Conservation (phyloP, 2,888 invertebrate genomes). For the Drosophila stalkeri region DNA sequence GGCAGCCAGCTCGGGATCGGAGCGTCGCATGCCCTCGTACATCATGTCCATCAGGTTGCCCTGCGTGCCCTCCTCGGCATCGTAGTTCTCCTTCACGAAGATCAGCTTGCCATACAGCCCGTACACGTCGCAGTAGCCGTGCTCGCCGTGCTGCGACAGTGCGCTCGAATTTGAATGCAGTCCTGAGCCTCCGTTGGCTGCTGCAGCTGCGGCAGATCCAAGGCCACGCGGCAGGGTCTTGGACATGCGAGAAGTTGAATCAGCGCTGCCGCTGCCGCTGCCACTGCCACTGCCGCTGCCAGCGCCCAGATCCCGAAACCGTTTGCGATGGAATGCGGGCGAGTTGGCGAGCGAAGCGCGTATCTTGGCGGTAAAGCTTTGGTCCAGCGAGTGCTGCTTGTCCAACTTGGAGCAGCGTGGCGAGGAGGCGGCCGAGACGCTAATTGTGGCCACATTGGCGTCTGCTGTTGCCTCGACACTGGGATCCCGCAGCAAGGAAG, state of each 20-base stretch:
- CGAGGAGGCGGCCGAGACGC: conserved; percentile 57
- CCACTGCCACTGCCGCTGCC: conserved; percentile 85
- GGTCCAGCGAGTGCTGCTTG: conserved; percentile 88
- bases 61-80: conserved; percentile 92
- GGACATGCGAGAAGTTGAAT: conserved; percentile 86
- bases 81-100: conserved; percentile 90
- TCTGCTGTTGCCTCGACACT: conserved; percentile 1
- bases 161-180: conserved; percentile 86
- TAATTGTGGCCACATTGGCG: background rate
- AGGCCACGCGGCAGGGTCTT: conserved; percentile 92
- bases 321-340: conserved; percentile 88
- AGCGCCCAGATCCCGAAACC: conserved; percentile 84
- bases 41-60: conserved; percentile 87
- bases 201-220: conserved; percentile 76
- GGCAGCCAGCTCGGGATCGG: conserved; percentile 93
- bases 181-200: conserved; percentile 56
- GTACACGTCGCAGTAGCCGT: conserved; percentile 92
- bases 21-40: conserved; percentile 91
- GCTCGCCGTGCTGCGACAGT: conserved; percentile 87
- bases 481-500: background rate
- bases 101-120: conserved; percentile 95
- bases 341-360: conserved; percentile 88
- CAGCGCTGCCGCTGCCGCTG: conserved; percentile 3
- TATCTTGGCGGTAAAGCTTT: conserved; percentile 87
- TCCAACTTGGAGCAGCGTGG: conserved; percentile 87